Percentiles rank a stretch among this genome's conserved stretches.
phyloP scores from a whole-genome alignment of 2,888 invertebrate genomes.

The Melanchra persicariae region DNA sequence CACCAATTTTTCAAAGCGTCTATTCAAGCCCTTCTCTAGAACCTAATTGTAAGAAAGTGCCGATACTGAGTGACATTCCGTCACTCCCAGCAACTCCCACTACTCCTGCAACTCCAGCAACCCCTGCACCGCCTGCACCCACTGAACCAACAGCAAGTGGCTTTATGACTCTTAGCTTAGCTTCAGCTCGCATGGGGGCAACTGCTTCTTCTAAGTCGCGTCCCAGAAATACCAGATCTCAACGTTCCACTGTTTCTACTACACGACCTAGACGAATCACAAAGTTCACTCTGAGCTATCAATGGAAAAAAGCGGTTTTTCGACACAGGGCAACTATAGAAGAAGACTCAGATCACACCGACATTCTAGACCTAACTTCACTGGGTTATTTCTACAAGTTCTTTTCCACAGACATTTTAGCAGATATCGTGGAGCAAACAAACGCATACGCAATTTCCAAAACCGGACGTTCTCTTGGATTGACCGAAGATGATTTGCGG shows the following conservation, averaged over 20 bases:
- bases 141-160: background rate
- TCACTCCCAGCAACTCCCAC: constrained; percentile 4
- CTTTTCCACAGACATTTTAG: background rate
- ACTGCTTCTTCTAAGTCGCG: background rate
- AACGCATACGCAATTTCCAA: background rate
- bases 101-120: background rate
- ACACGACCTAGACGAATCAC: background rate
- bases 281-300: too few species aligned
- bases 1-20: constrained; percentile 2
- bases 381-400: constrained; percentile 3
- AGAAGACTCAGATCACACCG: background rate
- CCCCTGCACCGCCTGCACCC: background rate
- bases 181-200: background rate
- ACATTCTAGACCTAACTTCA: too few species aligned
- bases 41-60: background rate
- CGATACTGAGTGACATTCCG: constrained; percentile 4
- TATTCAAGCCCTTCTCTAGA: background rate
- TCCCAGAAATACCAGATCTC: background rate
- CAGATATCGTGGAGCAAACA: background rate
- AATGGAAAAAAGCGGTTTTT: too few species aligned
- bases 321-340: background rate
- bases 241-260: background rate
- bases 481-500: background rate
- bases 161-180: too few species aligned
- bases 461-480: background rate